phyloP scores from a whole-genome alignment of 2,113 vertebrate genomes.

The Zosterops lateralis region DNA sequence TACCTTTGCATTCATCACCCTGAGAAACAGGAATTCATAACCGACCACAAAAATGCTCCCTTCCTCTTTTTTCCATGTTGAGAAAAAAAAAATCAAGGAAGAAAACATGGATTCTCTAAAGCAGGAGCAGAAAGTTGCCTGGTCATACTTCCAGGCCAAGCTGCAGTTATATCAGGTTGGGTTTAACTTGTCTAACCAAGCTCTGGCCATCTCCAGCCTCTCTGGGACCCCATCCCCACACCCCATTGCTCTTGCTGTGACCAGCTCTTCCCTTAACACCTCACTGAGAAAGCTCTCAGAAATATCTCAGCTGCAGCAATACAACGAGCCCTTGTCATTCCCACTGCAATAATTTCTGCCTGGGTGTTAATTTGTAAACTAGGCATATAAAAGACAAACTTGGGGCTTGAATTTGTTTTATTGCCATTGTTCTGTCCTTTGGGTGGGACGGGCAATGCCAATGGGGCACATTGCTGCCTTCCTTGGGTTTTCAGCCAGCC shows the following conservation, averaged over 20 bases:
- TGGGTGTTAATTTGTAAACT: not conserved
- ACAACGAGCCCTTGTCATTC: not conserved
- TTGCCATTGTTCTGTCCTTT: not conserved
- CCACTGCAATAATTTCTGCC: not conserved
- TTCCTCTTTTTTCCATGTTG: not conserved
- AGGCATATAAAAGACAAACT: not conserved
- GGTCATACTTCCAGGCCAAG: not conserved
- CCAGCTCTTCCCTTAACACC: not conserved
- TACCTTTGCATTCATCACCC: not conserved
- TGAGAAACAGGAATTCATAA: not conserved
- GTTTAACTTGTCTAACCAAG: not conserved
- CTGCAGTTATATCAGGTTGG: not conserved
- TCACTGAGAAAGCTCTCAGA: not conserved
- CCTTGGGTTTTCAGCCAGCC: fast-evolving
- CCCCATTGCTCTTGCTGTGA: not conserved
- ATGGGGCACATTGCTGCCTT: not conserved
- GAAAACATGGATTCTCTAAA: not conserved
- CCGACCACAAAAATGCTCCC: not conserved
- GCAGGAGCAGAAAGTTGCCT: not conserved
- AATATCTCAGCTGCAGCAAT: not conserved
- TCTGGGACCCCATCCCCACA: not conserved
- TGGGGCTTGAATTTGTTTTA: not conserved
- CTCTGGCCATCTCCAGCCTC: not conserved
- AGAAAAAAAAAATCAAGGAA: not conserved
- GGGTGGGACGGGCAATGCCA: fast-evolving